Conservation (phyloP, 2,888 invertebrate genomes). For the Cosmopolites sordidus region DNA sequence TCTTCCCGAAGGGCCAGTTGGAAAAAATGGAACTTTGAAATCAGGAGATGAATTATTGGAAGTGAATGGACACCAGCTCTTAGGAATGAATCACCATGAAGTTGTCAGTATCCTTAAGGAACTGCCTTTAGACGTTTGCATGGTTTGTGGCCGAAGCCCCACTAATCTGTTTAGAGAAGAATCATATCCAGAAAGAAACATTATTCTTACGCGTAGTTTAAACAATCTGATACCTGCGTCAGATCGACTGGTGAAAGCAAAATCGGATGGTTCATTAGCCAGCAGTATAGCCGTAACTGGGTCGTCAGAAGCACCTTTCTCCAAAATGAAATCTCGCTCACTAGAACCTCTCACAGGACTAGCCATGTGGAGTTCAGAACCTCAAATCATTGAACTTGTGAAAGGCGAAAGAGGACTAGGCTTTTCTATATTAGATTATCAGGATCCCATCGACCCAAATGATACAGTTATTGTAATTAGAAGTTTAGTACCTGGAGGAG, state of each 20-base stretch:
- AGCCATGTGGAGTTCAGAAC: constrained; percentile 98
- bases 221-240: constrained; percentile 62
- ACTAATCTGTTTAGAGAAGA: constrained; percentile 42
- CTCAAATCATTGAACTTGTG: constrained; percentile 90
- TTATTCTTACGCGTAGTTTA: constrained; percentile 53
- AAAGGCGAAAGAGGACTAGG: constrained; percentile 98
- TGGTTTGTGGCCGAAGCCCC: constrained; percentile 76
- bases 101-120: constrained; percentile 92
- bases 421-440: constrained; percentile 94
- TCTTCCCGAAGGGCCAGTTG: constrained; percentile 96
- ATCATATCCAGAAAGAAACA: constrained; percentile 42
- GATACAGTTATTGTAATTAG: constrained; percentile 98
- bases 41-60: constrained; percentile 95
- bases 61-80: constrained; percentile 83
- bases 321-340: constrained; percentile 77
- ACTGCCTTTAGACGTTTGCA: constrained; percentile 81
- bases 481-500: constrained; percentile 96
- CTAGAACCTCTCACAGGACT: constrained; percentile 95
- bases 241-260: constrained; percentile 79
- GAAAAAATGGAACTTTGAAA: constrained; percentile 79
- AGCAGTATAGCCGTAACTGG: constrained; percentile 58
- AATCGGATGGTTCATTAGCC: constrained; percentile 84
- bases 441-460: constrained; percentile 93
- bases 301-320: constrained; percentile 53
- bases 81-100: constrained; percentile 91